Percentiles rank a stretch among this genome's conserved stretches.
Conservation (phyloP, 2,797 vertebrate species). For the Amblyraja radiata region DNA sequence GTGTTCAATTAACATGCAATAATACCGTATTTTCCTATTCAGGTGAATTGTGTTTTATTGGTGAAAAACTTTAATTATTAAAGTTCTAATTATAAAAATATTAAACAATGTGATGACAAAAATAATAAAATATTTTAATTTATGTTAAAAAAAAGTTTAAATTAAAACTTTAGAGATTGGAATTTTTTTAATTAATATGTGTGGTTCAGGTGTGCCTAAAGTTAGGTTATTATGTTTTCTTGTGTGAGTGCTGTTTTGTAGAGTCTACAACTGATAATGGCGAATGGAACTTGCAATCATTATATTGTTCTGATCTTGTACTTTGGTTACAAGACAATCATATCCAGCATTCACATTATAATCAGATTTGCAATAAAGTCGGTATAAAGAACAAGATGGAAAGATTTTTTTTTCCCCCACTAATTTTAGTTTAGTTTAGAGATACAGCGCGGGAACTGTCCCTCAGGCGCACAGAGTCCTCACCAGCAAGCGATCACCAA, state of each 20-base stretch:
- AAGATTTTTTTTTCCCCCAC: background rate
- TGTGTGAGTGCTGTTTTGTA: background rate
- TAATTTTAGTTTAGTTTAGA: background rate
- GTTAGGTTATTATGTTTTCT: background rate
- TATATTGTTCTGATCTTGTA: background rate
- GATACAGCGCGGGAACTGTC: too few species aligned
- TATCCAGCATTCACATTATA: background rate
- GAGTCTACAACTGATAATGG: too few species aligned
- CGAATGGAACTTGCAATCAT: background rate
- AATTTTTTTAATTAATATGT: background rate
- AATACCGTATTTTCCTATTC: background rate
- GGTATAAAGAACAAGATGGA: background rate
- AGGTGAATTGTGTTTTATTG: background rate
- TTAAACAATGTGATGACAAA: too few species aligned
- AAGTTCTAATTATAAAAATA: too few species aligned
- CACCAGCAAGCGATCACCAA: too few species aligned
- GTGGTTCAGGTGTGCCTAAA: background rate
- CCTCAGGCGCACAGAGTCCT: too few species aligned
- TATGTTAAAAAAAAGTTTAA: background rate
- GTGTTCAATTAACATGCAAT: background rate
- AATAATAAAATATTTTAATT: too few species aligned
- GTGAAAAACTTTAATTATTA: background rate
- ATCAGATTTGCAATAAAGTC: background rate
- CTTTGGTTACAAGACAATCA: background rate
- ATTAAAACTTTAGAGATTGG: background rate